Evolutionary conservation across 2,888 invertebrate genomes (phyloP), one percentile per base, ranked within the genome.

Genomic region (Arge pagana): DNA sequence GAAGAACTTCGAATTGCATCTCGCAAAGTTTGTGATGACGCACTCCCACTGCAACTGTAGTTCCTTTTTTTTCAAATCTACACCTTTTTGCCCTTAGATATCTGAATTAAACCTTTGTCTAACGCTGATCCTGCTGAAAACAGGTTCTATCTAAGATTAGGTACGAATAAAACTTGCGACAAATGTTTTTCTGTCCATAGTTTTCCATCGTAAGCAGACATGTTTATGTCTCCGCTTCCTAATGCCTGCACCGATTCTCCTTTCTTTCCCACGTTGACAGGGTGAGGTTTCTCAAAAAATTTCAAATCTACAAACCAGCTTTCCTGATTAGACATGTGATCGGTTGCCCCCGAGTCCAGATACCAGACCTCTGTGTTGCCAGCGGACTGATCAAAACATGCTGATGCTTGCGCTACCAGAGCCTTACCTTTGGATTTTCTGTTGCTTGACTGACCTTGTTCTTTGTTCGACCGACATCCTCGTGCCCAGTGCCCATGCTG

Each of bases 261-360:
- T n/a, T n/a, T n/a, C 23, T 61, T 50, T 2, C 58, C 61, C 7
- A 60, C 16, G 0, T 36, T 5, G 11, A 59, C 53, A 8, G 42
- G 50, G 16, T 28, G 19, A 0, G 39, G 36, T 16, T 57, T 28
- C 2, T 59, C 10, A 26, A 60, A 52, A 36, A 10, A 23, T 10
- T 31, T 31, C 1, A 52, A 53, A 8, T 54, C 50, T 11, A 43
- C 31, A 16, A 64, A 63, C 56, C 56, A 63, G 15, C 49, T 40
- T 10, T 53, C 49, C n/a, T 54, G 48, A 16, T 50, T 54, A 10
- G 58, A 54, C 62, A 62, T 62, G 40, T 63, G 58, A 18, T 60
- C 54, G 1, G 53, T 57, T 11, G 61, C 64, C 5, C 61, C 60
- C 1, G 62, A 63, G 33, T 61, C 64, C n/a, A 61, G n/a, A 11